Conservation (phyloP, 2,113 vertebrate species). For the Paradoxurus hermaphroditus region DNA sequence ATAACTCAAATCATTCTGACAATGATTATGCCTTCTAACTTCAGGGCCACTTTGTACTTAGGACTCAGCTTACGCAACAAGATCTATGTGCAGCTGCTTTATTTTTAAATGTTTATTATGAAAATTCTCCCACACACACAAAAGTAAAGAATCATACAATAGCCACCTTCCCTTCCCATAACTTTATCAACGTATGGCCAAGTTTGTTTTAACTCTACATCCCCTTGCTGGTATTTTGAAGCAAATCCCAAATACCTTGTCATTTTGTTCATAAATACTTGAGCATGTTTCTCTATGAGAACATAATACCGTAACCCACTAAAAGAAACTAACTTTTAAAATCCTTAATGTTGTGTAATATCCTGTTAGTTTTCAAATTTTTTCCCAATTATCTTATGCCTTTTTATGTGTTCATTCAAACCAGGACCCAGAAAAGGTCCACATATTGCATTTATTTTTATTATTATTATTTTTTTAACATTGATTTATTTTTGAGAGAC, state of each 20-base stretch:
- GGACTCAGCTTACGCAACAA: background rate
- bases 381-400: background rate
- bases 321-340: slow-evolving; percentile 28
- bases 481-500: no score
- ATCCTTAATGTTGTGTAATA: background rate
- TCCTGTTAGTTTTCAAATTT: background rate
- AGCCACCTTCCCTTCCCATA: background rate
- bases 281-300: background rate
- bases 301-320: background rate
- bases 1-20: background rate
- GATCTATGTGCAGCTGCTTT: background rate
- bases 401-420: slow-evolving; percentile 8
- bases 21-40: background rate
- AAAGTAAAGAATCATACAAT: background rate
- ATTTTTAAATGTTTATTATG: background rate
- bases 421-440: background rate
- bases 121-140: background rate
- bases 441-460: background rate
- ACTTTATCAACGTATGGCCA: background rate
- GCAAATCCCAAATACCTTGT: background rate
- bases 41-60: background rate
- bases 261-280: background rate
- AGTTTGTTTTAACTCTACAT: background rate
- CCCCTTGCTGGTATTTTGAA: background rate
- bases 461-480: no score